Base-by-base conservation (phyloP, 2,113 vertebrate genomes). In the Saimiri boliviensis region DNA sequence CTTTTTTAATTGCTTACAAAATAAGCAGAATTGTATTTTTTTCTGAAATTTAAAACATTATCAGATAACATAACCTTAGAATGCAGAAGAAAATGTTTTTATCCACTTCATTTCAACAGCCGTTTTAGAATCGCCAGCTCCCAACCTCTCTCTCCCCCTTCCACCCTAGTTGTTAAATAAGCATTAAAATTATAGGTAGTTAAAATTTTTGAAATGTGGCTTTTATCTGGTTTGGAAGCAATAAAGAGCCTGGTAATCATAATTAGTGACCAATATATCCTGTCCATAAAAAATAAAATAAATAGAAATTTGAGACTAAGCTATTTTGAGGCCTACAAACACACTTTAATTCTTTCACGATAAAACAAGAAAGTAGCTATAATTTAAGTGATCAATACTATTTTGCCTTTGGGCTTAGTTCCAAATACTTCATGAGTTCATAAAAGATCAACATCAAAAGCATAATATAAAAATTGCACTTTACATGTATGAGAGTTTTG, bases 371-470 rank as follows among this genome's bases (percentile, higher is more conserved):
- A 30, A 90, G 58, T 79, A 79, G 71, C 76, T 94, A 56, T 94
- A 77, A 95, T 63, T 97, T 91, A 81, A 95, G 47, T 91, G 91
- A 93, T 96, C 97, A 96, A 40, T 81, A 86, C 77, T 97, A 95
- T 83, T 95, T 70, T 21, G 32, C 63, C 20, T 14, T 42, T 83
- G 66, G 56, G 17, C 79, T 97, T 86, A 86, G 19, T 89, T 96
- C 52, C 77, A 86, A 89, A 86, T 79, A 77, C 42, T 74, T 71
- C 56, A 60, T 2, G 74, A 82, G 56, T 79, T 77, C 56, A 63
- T 42, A 91, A 93, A 96, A 97, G 80, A 96, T 97, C 89, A 97
- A 89, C 66, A 97, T 40, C 73, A 96, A 91, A 97, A 94, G 37
- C 0, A 0, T 79, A 76, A 66, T n/a, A 45, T 27, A 93, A 97